Conservation (phyloP, 2,888 invertebrate genomes). For the Suillia variegata region DNA sequence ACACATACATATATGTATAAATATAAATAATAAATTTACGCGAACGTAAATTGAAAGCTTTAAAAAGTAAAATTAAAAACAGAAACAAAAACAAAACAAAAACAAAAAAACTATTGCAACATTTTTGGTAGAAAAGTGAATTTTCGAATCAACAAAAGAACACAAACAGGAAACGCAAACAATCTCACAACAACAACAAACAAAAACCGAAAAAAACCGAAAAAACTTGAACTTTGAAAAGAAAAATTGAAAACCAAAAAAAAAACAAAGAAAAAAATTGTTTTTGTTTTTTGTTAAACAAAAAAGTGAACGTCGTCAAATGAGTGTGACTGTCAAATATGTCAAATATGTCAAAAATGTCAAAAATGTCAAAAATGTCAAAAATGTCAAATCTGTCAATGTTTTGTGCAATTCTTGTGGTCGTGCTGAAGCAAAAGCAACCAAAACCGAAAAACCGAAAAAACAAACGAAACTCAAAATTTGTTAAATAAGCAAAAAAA, state of each 20-base stretch:
- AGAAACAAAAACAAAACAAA: neutral
- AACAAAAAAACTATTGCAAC: neutral
- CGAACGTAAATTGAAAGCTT: neutral
- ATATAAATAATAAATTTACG: neutral
- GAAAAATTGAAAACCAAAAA: too few species aligned
- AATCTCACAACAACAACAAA: too few species aligned
- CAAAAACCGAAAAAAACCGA: too few species aligned
- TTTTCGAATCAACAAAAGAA: neutral
- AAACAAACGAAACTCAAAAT: neutral
- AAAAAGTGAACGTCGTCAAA: neutral
- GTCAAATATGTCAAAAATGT: neutral
- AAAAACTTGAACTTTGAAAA: too few species aligned
- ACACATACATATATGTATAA: too few species aligned
- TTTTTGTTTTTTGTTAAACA: neutral
- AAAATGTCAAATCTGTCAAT: slow-evolving; percentile 20
- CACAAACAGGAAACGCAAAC: neutral
- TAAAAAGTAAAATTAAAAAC: neutral
- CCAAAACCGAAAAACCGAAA: too few species aligned
- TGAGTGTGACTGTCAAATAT: neutral
- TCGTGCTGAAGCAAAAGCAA: too few species aligned
- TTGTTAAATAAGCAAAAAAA: neutral
- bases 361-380: slow-evolving; percentile 1
- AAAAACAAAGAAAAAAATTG: too few species aligned
- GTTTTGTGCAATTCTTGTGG: slow-evolving; percentile 16
- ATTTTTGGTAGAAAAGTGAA: neutral